Evolutionary conservation across 1,140 invertebrate genomes (phyloP), one percentile per base, ranked within the genome.

Genomic region (Forficula auricularia): DNA sequence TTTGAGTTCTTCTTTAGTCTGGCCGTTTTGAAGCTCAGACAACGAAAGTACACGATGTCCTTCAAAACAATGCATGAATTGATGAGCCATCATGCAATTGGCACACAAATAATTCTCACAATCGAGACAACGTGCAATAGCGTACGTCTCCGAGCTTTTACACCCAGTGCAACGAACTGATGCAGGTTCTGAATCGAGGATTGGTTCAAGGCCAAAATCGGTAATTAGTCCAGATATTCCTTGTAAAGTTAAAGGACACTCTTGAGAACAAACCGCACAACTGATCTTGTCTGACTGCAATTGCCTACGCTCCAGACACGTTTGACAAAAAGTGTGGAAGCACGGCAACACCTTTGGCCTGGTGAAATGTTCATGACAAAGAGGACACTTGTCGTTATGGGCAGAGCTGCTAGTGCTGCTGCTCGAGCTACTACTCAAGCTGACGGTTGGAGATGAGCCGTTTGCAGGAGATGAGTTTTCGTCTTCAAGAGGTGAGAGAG

Each of bases 61-160:
- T 60, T 95, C 89, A 64, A 97, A 97, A 59, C 89, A 95, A 59
- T 95, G 88, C 91, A 97, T 97, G 59, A 85, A 95, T 62, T 95
- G 85, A 62, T 98, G 92, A 33, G 90, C 90, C 75, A 92, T 92
- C 51, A 91, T 87, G 72, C 92, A 98, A 56, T 92, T 92, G 34
- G 83, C 75, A 65, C 92, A 98, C 35, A 98, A 73, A 58, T 85
- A 91, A 57, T 92, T 91, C 48, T 80, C 80, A 64, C 92, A 98
- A 59, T 96, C 89, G 56, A 88, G 79, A 63, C 92, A 97, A 52
- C 84, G 79, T 47, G 83, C 84, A 50, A 88, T 81, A 13, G 83
- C 83, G 72, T 81, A 78, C 3, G 78, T 75, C 59, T 85, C 81
- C 56, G 77, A 82, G 27, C 78, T 82, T 59, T 89, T 85, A 68